phyloP scores from a whole-genome alignment of 2,888 invertebrate species.

The Mongoloraphidia duomilia region DNA sequence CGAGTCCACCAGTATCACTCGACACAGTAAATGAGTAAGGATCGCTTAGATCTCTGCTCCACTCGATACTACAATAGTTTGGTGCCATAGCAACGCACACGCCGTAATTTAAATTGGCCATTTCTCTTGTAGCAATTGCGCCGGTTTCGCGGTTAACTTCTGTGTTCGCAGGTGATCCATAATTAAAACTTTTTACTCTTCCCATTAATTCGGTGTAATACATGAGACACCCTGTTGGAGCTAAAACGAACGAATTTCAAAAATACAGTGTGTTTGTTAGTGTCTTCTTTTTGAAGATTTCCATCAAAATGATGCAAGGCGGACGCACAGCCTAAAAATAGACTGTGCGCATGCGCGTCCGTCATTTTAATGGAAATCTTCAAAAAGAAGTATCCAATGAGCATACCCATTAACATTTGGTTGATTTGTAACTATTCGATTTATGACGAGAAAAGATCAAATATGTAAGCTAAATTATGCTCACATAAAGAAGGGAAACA shows the following conservation, averaged over 20 bases:
- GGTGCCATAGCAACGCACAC: conserved; percentile 60
- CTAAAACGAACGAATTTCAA: conserved; percentile 28
- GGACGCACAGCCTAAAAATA: too few relatives aligned
- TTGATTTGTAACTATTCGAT: too few relatives aligned
- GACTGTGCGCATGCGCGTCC: too few relatives aligned
- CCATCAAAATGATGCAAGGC: too few relatives aligned
- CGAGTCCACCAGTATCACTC: conserved; percentile 51
- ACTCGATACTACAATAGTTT: conserved; percentile 58
- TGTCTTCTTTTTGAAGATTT: too few relatives aligned
- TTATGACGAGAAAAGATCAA: too few relatives aligned
- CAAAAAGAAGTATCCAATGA: too few relatives aligned
- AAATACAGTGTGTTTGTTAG: too few relatives aligned
- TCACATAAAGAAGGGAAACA: too few relatives aligned
- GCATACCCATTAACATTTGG: too few relatives aligned
- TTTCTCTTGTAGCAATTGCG: conserved; percentile 49
- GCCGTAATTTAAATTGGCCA: conserved; percentile 59
- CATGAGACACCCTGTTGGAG: conserved; percentile 66
- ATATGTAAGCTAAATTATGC: too few relatives aligned
- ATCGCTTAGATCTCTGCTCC: conserved; percentile 36
- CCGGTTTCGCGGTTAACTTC: conserved; percentile 34
- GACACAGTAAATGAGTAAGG: conserved; percentile 54
- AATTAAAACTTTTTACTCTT: conserved; percentile 62
- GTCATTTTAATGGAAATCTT: too few relatives aligned
- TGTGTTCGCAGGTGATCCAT: conserved; percentile 46
- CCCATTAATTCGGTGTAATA: conserved; percentile 49